Percentiles rank a stretch among this genome's conserved stretches.
Evolutionary conservation across 2,797 vertebrate species (phyloP).

Genomic region (Sebastes minor): DNA sequence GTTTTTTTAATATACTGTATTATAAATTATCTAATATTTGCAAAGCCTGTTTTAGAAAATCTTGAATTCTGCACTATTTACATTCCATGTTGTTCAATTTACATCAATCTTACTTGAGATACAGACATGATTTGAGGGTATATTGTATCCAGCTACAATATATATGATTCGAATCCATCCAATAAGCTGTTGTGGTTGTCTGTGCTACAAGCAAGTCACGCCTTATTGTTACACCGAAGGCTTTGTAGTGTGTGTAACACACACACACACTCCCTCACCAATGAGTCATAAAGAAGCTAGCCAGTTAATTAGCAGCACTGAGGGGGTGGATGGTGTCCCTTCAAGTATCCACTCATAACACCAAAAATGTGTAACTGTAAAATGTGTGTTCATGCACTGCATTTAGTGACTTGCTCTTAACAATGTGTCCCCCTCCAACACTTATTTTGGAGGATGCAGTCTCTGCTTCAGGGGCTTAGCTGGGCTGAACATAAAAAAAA

Average conservation of each 20-base stretch:
- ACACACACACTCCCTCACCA: background rate
- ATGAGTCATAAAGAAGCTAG: background rate
- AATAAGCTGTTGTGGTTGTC: background rate
- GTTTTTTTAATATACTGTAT: background rate
- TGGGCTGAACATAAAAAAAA: constrained; percentile 6
- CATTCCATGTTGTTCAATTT: background rate
- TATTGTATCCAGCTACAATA: background rate
- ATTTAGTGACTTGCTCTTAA: background rate
- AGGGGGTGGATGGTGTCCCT: background rate
- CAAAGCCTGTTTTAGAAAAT: background rate
- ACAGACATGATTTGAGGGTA: background rate
- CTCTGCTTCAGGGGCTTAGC: background rate
- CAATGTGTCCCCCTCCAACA: background rate
- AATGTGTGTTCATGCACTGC: background rate
- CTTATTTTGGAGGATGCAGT: background rate
- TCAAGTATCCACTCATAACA: background rate
- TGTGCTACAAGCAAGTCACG: background rate
- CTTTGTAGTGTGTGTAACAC: background rate
- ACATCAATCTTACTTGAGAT: background rate
- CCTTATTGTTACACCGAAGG: background rate
- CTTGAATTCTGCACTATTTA: background rate
- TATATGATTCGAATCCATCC: background rate
- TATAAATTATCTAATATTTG: background rate
- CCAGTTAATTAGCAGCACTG: background rate
- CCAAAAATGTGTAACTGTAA: background rate